phyloP scores from a whole-genome alignment of 2,797 vertebrate species.

The Sarcoramphus papa region DNA sequence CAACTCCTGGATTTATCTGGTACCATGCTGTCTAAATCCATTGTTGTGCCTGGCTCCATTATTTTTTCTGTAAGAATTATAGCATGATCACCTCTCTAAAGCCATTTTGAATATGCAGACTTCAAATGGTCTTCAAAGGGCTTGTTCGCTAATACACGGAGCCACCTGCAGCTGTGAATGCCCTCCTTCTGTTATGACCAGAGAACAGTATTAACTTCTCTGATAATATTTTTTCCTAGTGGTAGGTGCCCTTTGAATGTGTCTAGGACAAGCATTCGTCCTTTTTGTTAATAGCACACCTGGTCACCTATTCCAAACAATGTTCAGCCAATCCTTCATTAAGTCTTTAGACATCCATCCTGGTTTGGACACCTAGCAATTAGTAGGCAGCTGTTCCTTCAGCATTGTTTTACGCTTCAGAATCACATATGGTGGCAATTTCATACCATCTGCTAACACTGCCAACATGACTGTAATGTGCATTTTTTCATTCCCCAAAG shows the following conservation, averaged over 20 bases:
- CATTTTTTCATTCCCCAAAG: constrained; percentile 4
- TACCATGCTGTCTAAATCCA: not conserved
- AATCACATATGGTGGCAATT: constrained; percentile 55
- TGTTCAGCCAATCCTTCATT: constrained; percentile 1
- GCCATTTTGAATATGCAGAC: not conserved
- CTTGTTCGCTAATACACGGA: not conserved
- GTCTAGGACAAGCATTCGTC: not conserved
- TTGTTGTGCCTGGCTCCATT: not conserved
- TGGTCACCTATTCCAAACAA: not conserved
- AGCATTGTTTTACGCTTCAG: not conserved
- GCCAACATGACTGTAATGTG: not conserved
- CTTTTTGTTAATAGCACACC: constrained; percentile 8
- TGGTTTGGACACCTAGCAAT: constrained; percentile 49
- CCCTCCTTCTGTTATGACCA: not conserved
- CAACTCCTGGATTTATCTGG: not conserved
- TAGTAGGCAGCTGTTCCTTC: constrained; percentile 56
- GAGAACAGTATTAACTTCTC: not conserved
- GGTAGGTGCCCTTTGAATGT: not conserved
- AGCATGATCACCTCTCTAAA: not conserved
- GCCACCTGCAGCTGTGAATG: not conserved
- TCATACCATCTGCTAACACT: constrained; percentile 42
- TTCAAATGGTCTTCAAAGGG: not conserved
- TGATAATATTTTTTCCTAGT: not conserved
- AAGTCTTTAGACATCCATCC: constrained; percentile 41
- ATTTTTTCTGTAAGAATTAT: not conserved